Conservation (phyloP, 2,888 invertebrate species). For the Calephelis perditalis region DNA sequence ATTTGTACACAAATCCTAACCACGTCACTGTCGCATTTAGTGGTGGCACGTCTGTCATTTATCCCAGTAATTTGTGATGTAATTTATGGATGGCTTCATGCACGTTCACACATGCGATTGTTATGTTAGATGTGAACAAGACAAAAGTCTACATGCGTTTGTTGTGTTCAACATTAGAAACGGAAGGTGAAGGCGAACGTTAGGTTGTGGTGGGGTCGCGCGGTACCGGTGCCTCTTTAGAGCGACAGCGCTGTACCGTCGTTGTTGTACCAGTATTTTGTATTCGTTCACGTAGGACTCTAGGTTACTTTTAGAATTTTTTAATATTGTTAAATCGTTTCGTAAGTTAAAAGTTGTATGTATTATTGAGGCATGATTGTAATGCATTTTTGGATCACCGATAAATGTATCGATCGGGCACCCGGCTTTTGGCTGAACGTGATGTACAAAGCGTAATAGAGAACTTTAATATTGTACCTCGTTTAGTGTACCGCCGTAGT, state of each 20-base stretch:
- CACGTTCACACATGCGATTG: no score
- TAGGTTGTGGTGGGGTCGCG: no score
- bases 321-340: constrained; percentile 74
- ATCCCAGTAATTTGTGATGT: no score
- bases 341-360: constrained; percentile 74
- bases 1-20: no score
- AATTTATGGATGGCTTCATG: no score
- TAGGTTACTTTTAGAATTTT: constrained; percentile 71
- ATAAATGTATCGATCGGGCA: constrained; percentile 63
- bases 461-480: constrained; percentile 60
- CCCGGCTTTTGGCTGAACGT: constrained; percentile 69
- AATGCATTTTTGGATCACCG: constrained; percentile 64
- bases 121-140: no score
- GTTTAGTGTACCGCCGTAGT: constrained; percentile 55
- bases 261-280: constrained; percentile 58
- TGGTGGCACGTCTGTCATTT: no score
- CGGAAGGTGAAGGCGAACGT: no score
- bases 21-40: no score
- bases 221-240: no score
- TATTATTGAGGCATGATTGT: constrained; percentile 67
- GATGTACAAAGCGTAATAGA: constrained; percentile 67
- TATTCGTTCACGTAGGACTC: constrained; percentile 64
- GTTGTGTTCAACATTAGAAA: no score
- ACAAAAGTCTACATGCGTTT: no score
- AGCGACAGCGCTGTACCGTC: constrained; percentile 34